phyloP scores from a whole-genome alignment of 2,888 invertebrate species.

The Xanthia icteritia region DNA sequence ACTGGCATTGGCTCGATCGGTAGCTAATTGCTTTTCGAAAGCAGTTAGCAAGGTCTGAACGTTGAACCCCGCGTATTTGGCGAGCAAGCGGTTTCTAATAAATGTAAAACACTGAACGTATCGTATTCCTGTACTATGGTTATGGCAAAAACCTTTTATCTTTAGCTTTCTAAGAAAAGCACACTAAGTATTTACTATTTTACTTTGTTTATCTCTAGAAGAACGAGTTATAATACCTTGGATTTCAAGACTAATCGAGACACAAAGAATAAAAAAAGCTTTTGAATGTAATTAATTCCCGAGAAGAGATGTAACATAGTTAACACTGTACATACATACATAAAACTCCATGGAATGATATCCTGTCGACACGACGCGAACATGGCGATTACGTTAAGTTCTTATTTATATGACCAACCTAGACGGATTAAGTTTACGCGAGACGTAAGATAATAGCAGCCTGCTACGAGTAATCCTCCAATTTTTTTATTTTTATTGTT shows the following conservation, averaged over 20 bases:
- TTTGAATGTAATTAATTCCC: slow-evolving; percentile 38
- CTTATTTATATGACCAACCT: slow-evolving; percentile 55
- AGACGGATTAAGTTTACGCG: slow-evolving; percentile 59
- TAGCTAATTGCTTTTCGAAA: slow-evolving; percentile 45
- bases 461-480: slow-evolving; percentile 40
- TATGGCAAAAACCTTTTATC: slow-evolving; percentile 16
- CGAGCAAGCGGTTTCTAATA: slow-evolving; percentile 29
- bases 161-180: slow-evolving; percentile 15
- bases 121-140: slow-evolving; percentile 6
- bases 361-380: slow-evolving; percentile 54
- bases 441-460: slow-evolving; percentile 52
- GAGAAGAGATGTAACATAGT: slow-evolving; percentile 25
- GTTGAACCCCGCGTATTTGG: slow-evolving; percentile 32
- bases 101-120: slow-evolving; percentile 29
- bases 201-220: background rate
- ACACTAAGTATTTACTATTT: background rate
- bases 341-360: slow-evolving; percentile 50
- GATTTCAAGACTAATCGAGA: background rate
- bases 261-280: slow-evolving; percentile 11
- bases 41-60: slow-evolving; percentile 31
- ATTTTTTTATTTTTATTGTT: slow-evolving; percentile 48
- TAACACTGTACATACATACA: slow-evolving; percentile 34
- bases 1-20: background rate
- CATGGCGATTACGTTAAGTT: slow-evolving; percentile 52
- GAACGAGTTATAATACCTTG: background rate